phyloP scores from a whole-genome alignment of 2,888 invertebrate species.

The Halictus ligatus region DNA sequence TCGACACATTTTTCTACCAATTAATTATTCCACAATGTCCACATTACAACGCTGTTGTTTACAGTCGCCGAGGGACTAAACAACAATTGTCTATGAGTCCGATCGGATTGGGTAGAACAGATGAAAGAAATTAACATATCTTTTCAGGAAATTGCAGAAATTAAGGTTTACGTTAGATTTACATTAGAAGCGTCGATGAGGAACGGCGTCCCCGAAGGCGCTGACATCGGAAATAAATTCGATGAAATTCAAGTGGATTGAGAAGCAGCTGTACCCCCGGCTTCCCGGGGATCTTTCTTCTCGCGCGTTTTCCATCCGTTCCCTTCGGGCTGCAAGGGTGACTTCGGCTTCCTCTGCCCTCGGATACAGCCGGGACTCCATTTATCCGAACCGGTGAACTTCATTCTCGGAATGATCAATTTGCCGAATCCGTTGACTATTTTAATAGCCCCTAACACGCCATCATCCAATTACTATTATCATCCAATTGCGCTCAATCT shows the following conservation, averaged over 20 bases:
- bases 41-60: not conserved
- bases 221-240: constrained; percentile 40
- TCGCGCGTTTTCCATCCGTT: constrained; percentile 25
- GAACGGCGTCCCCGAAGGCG: not conserved
- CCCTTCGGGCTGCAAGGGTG: not conserved
- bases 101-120: not conserved
- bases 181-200: constrained; percentile 14
- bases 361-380: not conserved
- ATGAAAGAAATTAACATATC: constrained; percentile 13
- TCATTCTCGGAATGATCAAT: not conserved
- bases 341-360: constrained; percentile 27
- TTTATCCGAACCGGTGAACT: not conserved
- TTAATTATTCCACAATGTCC: not conserved
- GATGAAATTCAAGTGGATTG: constrained; percentile 50
- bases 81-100: not conserved
- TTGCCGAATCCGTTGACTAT: not conserved
- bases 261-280: constrained; percentile 35
- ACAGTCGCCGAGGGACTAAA: not conserved
- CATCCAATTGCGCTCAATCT: no score
- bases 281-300: constrained; percentile 36
- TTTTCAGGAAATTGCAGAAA: constrained; percentile 17
- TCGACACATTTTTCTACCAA: no score
- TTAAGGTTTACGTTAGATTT: constrained; percentile 14
- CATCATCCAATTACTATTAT: no score
- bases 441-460: no score